Percentiles rank a stretch among this genome's conserved stretches.
phyloP scores from a whole-genome alignment of 2,888 invertebrate species.

The Epistrophe grossulariae region DNA sequence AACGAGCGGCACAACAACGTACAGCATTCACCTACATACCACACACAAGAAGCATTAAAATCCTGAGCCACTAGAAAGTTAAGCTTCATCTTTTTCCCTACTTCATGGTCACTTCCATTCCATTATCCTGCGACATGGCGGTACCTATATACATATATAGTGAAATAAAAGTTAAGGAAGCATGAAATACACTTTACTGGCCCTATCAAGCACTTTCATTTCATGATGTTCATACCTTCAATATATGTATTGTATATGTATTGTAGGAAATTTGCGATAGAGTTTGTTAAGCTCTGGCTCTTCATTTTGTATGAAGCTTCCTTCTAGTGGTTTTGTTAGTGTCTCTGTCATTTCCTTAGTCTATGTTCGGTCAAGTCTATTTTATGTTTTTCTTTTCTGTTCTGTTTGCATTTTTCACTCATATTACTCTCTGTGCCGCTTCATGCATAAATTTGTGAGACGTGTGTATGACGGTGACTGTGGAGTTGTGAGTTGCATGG shows the following conservation, averaged over 20 bases:
- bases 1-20: conserved; percentile 20
- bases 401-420: conserved; percentile 37
- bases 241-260: not conserved
- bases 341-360: conserved; percentile 36
- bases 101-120: conserved; percentile 74
- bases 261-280: not conserved
- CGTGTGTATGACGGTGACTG: conserved; percentile 1
- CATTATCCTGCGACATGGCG: conserved; percentile 74
- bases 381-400: not conserved
- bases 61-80: conserved; percentile 60
- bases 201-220: conserved; percentile 61
- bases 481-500: conserved; percentile 16
- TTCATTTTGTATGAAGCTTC: conserved; percentile 13
- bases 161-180: conserved; percentile 84
- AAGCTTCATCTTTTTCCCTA: conserved; percentile 51
- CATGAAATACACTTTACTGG: conserved; percentile 84
- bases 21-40: not conserved
- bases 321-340: conserved; percentile 23
- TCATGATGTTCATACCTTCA: conserved; percentile 21
- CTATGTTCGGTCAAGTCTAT: conserved; percentile 34
- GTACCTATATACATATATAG: conserved; percentile 70
- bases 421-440: conserved; percentile 33
- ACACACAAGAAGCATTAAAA: conserved; percentile 32
- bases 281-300: conserved; percentile 9
- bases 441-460: conserved; percentile 67